phyloP scores from a whole-genome alignment of 1,140 invertebrate genomes.

The Meloidogyne chitwoodi region DNA sequence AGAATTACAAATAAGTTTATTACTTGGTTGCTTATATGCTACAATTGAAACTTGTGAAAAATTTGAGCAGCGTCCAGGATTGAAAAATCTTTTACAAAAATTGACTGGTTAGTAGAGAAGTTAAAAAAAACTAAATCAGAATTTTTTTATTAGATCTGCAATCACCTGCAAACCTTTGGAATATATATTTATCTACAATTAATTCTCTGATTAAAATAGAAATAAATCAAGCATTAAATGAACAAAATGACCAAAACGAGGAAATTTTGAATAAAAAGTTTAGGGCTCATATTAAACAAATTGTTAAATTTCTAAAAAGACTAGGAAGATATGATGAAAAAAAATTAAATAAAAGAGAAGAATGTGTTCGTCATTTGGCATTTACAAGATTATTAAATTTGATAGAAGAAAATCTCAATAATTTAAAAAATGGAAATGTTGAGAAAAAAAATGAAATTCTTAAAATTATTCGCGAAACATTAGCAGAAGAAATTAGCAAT shows the following conservation, averaged over 20 bases:
- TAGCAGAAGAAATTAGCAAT: neutral
- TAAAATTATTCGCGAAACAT: neutral
- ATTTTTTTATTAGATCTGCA: neutral
- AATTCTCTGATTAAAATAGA: neutral
- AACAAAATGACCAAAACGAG: neutral
- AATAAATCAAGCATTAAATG: neutral
- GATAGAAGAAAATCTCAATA: neutral
- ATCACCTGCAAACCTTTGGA: neutral
- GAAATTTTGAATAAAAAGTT: neutral
- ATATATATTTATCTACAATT: neutral
- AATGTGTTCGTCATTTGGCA: neutral
- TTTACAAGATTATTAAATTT: neutral
- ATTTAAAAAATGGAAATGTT: neutral
- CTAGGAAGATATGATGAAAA: neutral
- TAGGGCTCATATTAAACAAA: neutral
- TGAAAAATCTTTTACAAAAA: slow-evolving; percentile 8
- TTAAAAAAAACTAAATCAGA: neutral
- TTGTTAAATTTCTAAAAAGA: neutral
- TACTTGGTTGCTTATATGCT: neutral
- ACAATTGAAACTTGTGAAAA: slow-evolving; percentile 11
- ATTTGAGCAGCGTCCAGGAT: slow-evolving; percentile 1
- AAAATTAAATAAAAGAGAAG: neutral
- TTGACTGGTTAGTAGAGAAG: neutral
- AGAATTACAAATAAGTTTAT: neutral
- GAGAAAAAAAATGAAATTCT: neutral